Evolutionary conservation across 2,113 vertebrate species (phyloP).

Genomic region (Dinomys branickii): DNA sequence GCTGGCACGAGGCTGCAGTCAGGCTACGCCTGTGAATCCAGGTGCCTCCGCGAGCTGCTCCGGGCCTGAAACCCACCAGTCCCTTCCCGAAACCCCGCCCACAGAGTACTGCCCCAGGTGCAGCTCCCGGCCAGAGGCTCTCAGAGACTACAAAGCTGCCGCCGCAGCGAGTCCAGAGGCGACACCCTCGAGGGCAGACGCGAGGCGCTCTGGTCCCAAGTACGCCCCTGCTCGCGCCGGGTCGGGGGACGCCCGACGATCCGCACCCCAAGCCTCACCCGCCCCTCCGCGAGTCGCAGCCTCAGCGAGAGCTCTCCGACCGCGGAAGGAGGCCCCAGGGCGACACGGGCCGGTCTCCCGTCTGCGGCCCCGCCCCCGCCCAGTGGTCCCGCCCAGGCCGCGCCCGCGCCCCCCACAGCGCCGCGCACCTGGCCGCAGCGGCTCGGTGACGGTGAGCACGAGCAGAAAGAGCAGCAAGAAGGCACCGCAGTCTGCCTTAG

Average conservation of each 20-base stretch:
- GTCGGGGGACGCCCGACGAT: neutral
- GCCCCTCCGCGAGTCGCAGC: neutral
- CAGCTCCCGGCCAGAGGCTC: neutral
- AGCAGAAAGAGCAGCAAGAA: constrained; percentile 95
- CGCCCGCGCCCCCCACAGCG: neutral
- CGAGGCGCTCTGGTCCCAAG: neutral
- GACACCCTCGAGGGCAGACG: neutral
- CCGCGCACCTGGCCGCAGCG: constrained; percentile 93
- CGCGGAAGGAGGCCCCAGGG: neutral
- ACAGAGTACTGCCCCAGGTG: neutral
- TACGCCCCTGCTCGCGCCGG: neutral
- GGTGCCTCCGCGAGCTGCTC: neutral
- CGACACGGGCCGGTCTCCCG: neutral
- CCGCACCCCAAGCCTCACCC: neutral
- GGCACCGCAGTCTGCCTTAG: constrained; percentile 95
- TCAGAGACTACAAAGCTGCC: neutral
- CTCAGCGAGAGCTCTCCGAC: neutral
- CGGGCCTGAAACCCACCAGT: neutral
- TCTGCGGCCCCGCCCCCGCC: neutral
- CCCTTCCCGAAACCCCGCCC: too few species aligned
- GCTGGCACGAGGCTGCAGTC: neutral
- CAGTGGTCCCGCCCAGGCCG: neutral
- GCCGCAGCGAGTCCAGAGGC: neutral
- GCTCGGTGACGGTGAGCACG: constrained; percentile 93
- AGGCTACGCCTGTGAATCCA: neutral